Evolutionary conservation across 1,140 invertebrate species (phyloP), one percentile per base, ranked within the genome.

Genomic region (Zaprionus capensis): DNA sequence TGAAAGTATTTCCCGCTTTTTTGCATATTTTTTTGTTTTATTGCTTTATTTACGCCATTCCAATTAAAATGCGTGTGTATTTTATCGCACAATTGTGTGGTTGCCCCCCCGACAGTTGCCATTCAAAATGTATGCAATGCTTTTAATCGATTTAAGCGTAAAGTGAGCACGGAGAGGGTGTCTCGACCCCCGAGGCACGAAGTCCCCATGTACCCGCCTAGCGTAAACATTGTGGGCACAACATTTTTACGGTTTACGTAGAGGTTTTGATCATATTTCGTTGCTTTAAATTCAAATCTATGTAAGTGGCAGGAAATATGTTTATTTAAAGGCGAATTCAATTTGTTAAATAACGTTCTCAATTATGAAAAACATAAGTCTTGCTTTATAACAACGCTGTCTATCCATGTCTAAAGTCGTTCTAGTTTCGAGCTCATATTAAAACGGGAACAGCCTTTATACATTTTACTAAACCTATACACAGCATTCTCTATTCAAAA

Each of bases 91-190:
- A 70, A 53, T 61, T 67, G 64, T 58, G 67, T 31, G 58, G 49
- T 44, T 34, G 31, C 22, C 62, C 36, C 28, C 41, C 61, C 46
- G 14, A 71, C 67, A 78, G 62, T 76, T 81, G 82, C 62, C 75
- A 85, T 81, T 81, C 62, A 85, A 85, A 78, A 75, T 85, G 63
- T 81, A 78, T 63, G 81, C 82, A 81, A 78, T 79, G 67, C 71
- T 71, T 78, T 81, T 82, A 82, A 85, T 82, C 71, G 78, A 78
- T 86, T 81, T 57, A 86, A 61, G 9, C 59, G 64, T 74, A 44
- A 78, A 69, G 34, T 59, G 57, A 26, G 41, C 41, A 17, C n/a
- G 31, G 31, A 46, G 38, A 71, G 41, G 22, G n/a, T 57, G 20
- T 51, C 17, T 36, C 17, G 12, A 28, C 57, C 51, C 57, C 22